These are phyloP conservation scores for Oncorhynchus masou DNA, from an alignment of 2,113 vertebrate species.

Conservation along the genomic window DNA sequence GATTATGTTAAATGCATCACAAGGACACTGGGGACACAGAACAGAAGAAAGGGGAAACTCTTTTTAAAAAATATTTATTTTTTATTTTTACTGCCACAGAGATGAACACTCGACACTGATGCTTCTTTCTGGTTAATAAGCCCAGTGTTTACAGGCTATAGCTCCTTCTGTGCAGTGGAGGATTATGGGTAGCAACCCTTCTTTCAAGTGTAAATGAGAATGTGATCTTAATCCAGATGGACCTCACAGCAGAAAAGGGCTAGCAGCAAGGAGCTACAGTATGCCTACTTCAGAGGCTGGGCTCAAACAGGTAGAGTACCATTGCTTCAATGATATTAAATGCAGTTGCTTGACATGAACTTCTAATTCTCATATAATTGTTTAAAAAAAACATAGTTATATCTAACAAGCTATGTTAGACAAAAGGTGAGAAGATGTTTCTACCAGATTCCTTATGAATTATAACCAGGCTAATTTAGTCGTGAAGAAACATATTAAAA, in stretches of 20 bases:
- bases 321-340: no score
- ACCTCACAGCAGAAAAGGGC: slow-evolving; percentile 25
- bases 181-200: slow-evolving; percentile 38
- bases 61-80: background rate
- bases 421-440: no score
- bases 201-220: slow-evolving; percentile 48
- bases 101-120: background rate
- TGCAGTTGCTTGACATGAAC: no score
- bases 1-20: background rate
- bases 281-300: slow-evolving; percentile 7
- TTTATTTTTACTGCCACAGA: background rate
- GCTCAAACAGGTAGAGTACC: no score
- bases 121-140: slow-evolving; percentile 3
- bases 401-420: no score
- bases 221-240: no score
- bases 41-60: background rate
- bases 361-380: no score
- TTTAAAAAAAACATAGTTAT: no score
- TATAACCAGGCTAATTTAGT: no score
- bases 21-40: slow-evolving; percentile 15
- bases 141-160: slow-evolving; percentile 13
- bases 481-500: no score
- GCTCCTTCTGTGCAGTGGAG: slow-evolving; percentile 25
- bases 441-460: no score
- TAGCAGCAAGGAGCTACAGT: background rate